These are phyloP conservation scores for Scaeva pyrastri DNA, from an alignment of 2,888 invertebrate genomes.

Conservation along the genomic window DNA sequence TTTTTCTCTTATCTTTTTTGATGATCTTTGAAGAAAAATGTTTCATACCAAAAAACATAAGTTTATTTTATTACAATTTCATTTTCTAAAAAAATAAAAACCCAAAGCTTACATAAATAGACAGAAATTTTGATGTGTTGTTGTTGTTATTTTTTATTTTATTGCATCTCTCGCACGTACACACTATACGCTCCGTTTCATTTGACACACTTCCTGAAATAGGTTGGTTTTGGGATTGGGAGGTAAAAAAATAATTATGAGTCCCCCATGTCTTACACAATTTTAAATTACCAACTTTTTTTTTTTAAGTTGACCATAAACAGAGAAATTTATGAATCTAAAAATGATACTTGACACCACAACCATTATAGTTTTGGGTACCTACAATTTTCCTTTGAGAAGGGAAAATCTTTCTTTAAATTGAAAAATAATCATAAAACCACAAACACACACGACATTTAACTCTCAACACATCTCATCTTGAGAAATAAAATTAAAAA, in stretches of 20 bases:
- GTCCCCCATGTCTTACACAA: slow-evolving; percentile 39
- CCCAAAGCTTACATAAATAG: not conserved
- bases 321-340: slow-evolving; percentile 31
- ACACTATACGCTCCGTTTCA: not conserved
- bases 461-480: slow-evolving; percentile 29
- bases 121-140: not conserved
- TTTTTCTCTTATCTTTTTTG: not conserved
- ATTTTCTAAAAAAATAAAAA: not conserved
- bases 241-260: slow-evolving; percentile 12
- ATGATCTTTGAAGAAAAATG: not conserved
- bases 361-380: not conserved
- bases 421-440: slow-evolving; percentile 41
- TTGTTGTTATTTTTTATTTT: not conserved
- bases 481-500: too few species aligned
- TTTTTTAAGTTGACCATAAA: slow-evolving; percentile 38
- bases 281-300: slow-evolving; percentile 26
- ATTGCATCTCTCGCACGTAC: not conserved
- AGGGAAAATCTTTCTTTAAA: slow-evolving; percentile 7
- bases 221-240: not conserved
- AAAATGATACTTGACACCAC: slow-evolving; percentile 22
- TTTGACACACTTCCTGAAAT: slow-evolving; percentile 32
- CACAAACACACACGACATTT: not conserved
- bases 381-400: not conserved
- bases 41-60: not conserved
- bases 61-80: not conserved